phyloP scores from a whole-genome alignment of 2,113 vertebrate species.

The Centropus unirufus region DNA sequence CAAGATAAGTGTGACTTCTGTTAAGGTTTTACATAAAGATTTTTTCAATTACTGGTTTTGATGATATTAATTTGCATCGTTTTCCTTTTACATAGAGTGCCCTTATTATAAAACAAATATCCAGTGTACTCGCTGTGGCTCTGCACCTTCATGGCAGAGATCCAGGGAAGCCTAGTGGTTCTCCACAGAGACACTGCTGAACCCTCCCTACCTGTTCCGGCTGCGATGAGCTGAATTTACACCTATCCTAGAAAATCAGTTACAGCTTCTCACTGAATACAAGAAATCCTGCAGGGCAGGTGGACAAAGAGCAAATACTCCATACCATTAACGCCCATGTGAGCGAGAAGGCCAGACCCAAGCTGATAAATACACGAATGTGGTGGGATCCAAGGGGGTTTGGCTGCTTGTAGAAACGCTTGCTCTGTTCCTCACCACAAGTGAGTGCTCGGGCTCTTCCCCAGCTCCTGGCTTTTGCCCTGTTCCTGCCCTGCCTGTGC shows the following conservation, averaged over 20 bases:
- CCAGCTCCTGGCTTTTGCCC: not conserved
- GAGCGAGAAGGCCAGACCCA: not conserved
- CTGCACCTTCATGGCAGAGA: not conserved
- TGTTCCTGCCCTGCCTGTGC: not conserved
- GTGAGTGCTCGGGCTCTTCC: not conserved
- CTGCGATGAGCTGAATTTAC: not conserved
- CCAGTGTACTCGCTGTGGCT: conserved; percentile 3
- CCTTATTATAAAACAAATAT: not conserved
- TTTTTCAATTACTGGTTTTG: conserved; percentile 30
- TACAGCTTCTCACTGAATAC: conserved; percentile 32
- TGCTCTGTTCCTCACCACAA: not conserved
- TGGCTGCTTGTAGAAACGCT: not conserved
- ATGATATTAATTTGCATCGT: conserved; percentile 28
- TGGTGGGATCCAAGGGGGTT: not conserved
- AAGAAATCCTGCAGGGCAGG: not conserved
- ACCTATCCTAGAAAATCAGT: conserved; percentile 12
- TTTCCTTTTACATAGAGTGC: not conserved
- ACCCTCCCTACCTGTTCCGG: not conserved
- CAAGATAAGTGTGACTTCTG: conserved; percentile 40
- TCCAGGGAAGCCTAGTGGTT: not conserved
- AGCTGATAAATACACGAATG: not conserved
- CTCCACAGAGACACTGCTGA: not conserved
- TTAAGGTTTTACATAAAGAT: conserved; percentile 31
- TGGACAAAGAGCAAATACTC: not conserved
- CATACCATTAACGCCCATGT: not conserved